Percentiles rank a stretch among this genome's conserved stretches.
Conservation (phyloP, 2,888 invertebrate species). For the Lithophane socia region DNA sequence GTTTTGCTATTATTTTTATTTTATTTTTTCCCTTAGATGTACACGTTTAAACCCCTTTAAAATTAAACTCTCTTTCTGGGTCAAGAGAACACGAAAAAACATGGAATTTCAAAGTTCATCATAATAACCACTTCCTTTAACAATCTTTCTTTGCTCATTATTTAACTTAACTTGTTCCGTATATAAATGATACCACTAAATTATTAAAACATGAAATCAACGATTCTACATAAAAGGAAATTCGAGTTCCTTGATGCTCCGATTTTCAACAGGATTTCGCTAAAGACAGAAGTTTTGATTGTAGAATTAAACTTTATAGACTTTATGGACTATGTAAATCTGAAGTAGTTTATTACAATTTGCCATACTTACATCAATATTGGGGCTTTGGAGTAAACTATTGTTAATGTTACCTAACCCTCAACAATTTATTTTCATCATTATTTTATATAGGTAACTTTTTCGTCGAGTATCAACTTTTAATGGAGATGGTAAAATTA, state of each 20-base stretch:
- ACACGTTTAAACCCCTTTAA: background rate
- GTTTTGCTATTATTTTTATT: slow-evolving; percentile 4
- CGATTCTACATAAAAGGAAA: slow-evolving; percentile 35
- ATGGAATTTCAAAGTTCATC: background rate
- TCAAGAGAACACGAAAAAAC: background rate
- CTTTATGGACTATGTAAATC: slow-evolving; percentile 22
- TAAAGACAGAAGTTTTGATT: slow-evolving; percentile 52
- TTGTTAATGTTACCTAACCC: slow-evolving; percentile 16
- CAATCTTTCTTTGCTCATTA: background rate
- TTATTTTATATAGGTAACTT: background rate
- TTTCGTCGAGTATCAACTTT: background rate
- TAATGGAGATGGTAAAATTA: slow-evolving; percentile 3
- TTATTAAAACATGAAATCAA: slow-evolving; percentile 5
- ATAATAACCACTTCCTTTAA: background rate
- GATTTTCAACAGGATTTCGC: slow-evolving; percentile 44
- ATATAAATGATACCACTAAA: background rate
- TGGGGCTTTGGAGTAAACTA: slow-evolving; percentile 25
- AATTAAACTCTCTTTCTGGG: too few relatives aligned
- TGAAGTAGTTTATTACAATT: slow-evolving; percentile 34
- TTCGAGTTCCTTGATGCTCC: slow-evolving; percentile 31
- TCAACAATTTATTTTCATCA: slow-evolving; percentile 2
- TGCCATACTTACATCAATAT: slow-evolving; percentile 28
- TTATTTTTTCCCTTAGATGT: background rate
- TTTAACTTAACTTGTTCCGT: background rate
- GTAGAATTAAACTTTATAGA: slow-evolving; percentile 54